Conservation (phyloP, 2,797 vertebrate genomes). For the Sternotherus odoratus region DNA sequence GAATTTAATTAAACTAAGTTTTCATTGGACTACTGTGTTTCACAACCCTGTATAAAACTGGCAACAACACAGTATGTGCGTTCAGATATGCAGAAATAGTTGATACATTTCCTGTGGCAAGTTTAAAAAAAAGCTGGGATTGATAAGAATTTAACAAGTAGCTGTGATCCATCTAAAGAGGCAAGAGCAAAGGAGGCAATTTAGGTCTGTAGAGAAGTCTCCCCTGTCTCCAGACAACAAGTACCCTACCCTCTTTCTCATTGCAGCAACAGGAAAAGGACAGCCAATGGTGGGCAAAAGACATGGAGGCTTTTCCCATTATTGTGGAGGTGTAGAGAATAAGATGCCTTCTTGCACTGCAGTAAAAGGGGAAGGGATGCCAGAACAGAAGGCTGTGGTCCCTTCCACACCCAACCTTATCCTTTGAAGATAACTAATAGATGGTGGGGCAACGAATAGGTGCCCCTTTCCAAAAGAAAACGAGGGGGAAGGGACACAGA, state of each 20-base stretch:
- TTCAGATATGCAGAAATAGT: fast-evolving
- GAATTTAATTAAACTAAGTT: neutral
- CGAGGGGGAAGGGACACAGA: neutral
- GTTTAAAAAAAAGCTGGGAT: neutral
- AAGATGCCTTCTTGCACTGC: neutral
- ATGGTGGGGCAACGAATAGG: neutral
- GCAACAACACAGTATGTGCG: neutral
- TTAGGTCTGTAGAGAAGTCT: neutral
- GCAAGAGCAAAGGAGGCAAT: neutral
- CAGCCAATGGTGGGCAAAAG: neutral
- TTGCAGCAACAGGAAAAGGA: neutral
- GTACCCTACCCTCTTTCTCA: neutral
- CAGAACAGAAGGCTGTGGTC: neutral
- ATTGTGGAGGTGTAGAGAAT: neutral
- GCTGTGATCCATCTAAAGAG: fast-evolving
- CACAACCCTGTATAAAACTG: neutral
- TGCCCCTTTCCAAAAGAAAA: neutral
- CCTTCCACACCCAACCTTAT: neutral
- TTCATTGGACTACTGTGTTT: neutral
- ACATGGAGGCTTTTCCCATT: neutral
- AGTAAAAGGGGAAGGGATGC: neutral
- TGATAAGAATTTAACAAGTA: fast-evolving
- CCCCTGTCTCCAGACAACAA: neutral
- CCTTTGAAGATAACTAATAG: neutral
- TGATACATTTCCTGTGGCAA: neutral